A percentile compares a stretch with the other conserved stretches of the same genome.
Evolutionary conservation across 1,140 invertebrate species (phyloP).

Genomic region (Charaxes varanes): DNA sequence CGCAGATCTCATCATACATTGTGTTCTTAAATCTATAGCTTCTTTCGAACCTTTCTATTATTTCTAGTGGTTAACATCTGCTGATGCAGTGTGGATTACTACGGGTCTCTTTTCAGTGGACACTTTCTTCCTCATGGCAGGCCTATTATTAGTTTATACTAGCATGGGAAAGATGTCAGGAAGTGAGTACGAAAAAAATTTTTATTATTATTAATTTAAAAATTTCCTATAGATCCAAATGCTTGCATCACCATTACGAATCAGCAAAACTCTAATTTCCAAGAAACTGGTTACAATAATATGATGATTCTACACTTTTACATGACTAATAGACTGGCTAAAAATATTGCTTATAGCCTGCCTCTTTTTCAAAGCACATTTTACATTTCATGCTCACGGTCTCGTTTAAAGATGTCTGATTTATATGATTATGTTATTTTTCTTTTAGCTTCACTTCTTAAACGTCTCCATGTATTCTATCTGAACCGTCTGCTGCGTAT

Average conservation of each 20-base stretch:
- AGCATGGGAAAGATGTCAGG: slow-evolving; percentile 68
- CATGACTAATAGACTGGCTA: no score
- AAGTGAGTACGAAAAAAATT: slow-evolving; percentile 27
- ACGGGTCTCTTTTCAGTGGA: slow-evolving; percentile 70
- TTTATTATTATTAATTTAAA: background rate
- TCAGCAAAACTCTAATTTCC: no score
- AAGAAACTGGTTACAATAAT: no score
- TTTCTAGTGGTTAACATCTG: slow-evolving; percentile 43
- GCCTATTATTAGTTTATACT: slow-evolving; percentile 74
- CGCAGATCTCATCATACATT: no score
- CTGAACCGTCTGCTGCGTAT: slow-evolving; percentile 75
- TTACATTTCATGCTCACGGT: background rate
- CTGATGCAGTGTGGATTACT: slow-evolving; percentile 37
- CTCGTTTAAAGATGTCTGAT: no score
- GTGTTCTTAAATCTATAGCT: no score
- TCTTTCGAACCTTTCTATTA: no score
- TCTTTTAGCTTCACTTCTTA: slow-evolving; percentile 37
- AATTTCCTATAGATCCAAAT: background rate
- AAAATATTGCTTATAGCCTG: no score
- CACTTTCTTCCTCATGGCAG: slow-evolving; percentile 76
- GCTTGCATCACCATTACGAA: no score
- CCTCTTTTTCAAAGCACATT: background rate
- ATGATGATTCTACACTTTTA: no score
- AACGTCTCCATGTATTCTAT: slow-evolving; percentile 68
- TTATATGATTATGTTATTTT: slow-evolving; percentile 3